Evolutionary conservation across 2,113 vertebrate genomes (phyloP).

Genomic region (Piaya cayana): DNA sequence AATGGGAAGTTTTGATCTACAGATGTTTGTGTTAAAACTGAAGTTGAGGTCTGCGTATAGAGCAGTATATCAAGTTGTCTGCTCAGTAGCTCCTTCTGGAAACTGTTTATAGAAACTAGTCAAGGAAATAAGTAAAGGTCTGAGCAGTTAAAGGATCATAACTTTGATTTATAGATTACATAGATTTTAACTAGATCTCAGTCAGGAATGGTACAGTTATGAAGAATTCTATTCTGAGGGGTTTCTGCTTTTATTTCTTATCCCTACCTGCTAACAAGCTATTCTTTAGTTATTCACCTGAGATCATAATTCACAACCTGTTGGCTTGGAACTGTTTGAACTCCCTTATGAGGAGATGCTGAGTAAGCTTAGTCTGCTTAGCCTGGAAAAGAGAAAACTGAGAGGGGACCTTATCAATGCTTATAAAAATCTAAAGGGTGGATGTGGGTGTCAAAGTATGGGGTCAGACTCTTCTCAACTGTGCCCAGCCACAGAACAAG

Average conservation of each 20-base stretch:
- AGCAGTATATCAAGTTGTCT: background rate
- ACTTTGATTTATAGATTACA: background rate
- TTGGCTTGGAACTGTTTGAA: background rate
- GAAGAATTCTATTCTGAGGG: background rate
- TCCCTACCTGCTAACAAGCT: background rate
- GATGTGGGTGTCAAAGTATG: too few species aligned
- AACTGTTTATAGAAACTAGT: background rate
- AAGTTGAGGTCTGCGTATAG: background rate
- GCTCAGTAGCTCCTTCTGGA: background rate
- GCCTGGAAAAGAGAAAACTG: too few species aligned
- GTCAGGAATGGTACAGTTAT: background rate
- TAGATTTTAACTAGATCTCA: background rate
- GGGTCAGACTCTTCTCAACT: too few species aligned
- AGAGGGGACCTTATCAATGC: too few species aligned
- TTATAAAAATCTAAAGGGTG: too few species aligned
- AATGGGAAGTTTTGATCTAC: background rate
- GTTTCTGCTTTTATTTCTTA: background rate
- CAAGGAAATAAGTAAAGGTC: background rate
- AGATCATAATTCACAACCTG: background rate
- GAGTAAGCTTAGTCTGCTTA: too few species aligned
- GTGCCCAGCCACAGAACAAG: too few species aligned
- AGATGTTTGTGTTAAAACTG: background rate
- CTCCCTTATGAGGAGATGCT: background rate
- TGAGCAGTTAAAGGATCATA: background rate
- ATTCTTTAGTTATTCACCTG: background rate